Conservation (phyloP, 2,113 vertebrate genomes). For the Notarius lentiginosus region DNA sequence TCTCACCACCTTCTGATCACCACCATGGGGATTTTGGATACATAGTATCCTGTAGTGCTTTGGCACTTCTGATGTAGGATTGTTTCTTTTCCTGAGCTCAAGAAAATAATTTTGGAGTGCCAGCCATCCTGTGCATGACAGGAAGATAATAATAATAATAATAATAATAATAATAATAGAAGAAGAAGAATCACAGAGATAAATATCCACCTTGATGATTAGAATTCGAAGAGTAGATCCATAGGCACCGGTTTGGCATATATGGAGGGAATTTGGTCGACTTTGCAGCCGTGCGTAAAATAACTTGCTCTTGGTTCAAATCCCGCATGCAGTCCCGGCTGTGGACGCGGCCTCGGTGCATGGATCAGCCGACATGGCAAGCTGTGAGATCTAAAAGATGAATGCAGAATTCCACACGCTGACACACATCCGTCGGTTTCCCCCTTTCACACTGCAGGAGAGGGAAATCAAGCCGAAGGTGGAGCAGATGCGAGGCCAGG, state of each 20-base stretch:
- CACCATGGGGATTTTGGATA: constrained; percentile 57
- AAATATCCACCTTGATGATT: not conserved
- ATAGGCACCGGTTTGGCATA: not conserved
- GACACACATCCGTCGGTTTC: constrained; percentile 51
- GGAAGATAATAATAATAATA: not conserved
- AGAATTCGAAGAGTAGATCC: not conserved
- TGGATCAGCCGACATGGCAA: constrained; percentile 57
- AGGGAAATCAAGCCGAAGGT: constrained; percentile 46
- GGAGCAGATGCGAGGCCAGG: constrained; percentile 54
- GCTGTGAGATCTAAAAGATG: constrained; percentile 58
- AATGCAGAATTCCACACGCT: constrained; percentile 56
- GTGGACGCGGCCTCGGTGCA: constrained; percentile 54
- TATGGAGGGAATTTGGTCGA: constrained; percentile 31
- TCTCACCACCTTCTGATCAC: constrained; percentile 47
- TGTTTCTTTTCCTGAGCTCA: constrained; percentile 3
- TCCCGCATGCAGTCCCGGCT: constrained; percentile 50
- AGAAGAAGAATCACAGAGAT: not conserved
- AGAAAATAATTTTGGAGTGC: not conserved
- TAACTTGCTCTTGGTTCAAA: not conserved
- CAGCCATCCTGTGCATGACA: not conserved
- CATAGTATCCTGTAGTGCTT: not conserved
- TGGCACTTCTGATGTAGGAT: constrained; percentile 54
- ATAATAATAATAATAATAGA: not conserved
- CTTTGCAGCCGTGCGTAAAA: constrained; percentile 23
- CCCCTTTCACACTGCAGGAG: constrained; percentile 47